phyloP scores from a whole-genome alignment of 2,113 vertebrate species.

The Cryptomyrus ogoouensis region DNA sequence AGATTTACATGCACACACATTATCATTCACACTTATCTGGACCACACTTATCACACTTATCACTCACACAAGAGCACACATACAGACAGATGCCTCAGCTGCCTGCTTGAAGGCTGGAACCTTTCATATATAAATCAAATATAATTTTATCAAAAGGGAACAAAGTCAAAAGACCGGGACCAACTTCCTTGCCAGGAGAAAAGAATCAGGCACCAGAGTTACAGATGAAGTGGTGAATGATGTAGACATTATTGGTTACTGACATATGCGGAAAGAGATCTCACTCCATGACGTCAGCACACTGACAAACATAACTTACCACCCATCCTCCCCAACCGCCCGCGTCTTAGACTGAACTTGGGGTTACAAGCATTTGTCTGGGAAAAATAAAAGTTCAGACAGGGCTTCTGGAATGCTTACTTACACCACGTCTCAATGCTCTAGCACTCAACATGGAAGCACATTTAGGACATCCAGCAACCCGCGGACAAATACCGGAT shows the following conservation, averaged over 20 bases:
- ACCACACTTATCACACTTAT: no score
- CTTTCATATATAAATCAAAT: background rate
- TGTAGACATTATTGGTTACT: background rate
- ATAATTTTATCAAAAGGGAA: background rate
- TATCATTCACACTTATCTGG: background rate
- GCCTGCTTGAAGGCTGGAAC: background rate
- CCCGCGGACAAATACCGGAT: background rate
- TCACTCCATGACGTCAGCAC: background rate
- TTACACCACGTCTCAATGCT: background rate
- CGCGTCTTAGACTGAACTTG: background rate
- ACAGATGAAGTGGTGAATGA: background rate
- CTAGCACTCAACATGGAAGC: background rate
- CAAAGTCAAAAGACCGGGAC: background rate
- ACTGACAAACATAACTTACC: background rate
- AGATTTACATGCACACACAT: background rate
- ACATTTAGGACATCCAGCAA: background rate
- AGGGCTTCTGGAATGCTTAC: background rate
- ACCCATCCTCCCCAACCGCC: background rate
- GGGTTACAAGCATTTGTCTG: background rate
- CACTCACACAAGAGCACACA: background rate
- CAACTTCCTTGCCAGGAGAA: background rate
- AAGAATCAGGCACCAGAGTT: background rate
- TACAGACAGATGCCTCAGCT: background rate
- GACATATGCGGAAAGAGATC: background rate
- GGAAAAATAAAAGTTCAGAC: background rate